These are phyloP conservation scores for Polypterus senegalus DNA, from an alignment of 2,113 vertebrate species.

Conservation along the genomic window DNA sequence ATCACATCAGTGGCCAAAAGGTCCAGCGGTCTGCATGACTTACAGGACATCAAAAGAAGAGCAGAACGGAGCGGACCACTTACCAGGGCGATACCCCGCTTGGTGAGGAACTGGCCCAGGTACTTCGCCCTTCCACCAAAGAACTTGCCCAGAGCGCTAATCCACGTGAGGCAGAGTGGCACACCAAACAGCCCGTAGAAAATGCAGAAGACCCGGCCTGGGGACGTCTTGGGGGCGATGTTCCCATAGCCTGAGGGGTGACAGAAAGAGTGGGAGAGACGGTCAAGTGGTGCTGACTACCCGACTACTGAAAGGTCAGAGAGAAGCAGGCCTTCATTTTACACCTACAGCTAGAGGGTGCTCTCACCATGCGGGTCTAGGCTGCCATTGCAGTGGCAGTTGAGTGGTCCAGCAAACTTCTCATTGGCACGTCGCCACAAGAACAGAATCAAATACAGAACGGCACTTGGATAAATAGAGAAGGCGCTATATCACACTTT, in stretches of 20 bases:
- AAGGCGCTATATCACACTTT: no score
- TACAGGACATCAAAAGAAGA: not conserved
- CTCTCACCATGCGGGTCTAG: no score
- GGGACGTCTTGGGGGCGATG: constrained; percentile 83
- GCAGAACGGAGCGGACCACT: constrained; percentile 16
- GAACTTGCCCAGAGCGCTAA: constrained; percentile 94
- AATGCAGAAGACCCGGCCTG: constrained; percentile 86
- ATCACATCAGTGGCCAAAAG: no score
- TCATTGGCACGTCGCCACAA: no score
- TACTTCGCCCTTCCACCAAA: constrained; percentile 92
- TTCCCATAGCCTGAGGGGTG: constrained; percentile 78
- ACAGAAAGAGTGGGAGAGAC: not conserved
- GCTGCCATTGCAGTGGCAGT: no score
- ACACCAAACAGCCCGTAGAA: constrained; percentile 94
- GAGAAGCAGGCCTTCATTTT: not conserved
- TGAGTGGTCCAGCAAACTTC: no score
- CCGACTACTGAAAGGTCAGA: not conserved
- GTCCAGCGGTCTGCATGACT: not conserved
- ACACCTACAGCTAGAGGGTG: no score
- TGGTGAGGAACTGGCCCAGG: constrained; percentile 81
- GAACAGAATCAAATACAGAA: no score
- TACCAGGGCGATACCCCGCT: constrained; percentile 84
- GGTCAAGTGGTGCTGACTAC: no score
- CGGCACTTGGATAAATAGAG: no score
- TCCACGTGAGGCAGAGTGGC: constrained; percentile 89